phyloP scores from a whole-genome alignment of 2,797 vertebrate genomes.

The Halcyon badia region DNA sequence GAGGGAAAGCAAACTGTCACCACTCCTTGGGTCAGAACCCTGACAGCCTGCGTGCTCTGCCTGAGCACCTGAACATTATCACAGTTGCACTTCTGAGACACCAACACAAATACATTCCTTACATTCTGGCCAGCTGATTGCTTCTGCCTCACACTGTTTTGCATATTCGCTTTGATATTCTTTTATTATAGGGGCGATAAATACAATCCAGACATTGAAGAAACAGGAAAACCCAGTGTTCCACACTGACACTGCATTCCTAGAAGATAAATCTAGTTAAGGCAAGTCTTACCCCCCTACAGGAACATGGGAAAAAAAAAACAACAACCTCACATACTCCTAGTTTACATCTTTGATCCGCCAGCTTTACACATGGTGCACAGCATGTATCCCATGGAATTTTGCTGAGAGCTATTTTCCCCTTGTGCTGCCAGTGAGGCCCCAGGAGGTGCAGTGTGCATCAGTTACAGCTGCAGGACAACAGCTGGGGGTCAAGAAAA shows the following conservation, averaged over 20 bases:
- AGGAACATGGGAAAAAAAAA: not conserved
- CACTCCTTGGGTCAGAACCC: not conserved
- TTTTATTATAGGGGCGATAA: not conserved
- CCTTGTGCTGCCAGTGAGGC: not conserved
- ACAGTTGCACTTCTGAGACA: not conserved
- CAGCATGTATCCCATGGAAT: not conserved
- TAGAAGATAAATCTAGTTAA: not conserved
- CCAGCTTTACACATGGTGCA: not conserved
- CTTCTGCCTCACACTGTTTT: not conserved
- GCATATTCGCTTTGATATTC: not conserved
- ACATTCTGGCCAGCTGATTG: rapidly evolving
- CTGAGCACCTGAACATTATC: not conserved
- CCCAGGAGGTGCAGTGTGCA: not conserved
- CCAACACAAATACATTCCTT: not conserved
- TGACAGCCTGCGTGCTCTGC: not conserved
- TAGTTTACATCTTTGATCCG: not conserved
- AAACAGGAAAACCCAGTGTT: not conserved
- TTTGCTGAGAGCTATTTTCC: not conserved
- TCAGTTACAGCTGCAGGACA: not conserved
- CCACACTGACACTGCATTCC: not conserved
- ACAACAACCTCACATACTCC: not conserved
- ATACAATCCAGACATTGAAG: not conserved
- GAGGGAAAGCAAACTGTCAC: not conserved
- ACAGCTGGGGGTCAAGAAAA: conserved; percentile 8
- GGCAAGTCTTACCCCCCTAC: not conserved